Percentiles rank a stretch among this genome's conserved stretches.
phyloP scores from a whole-genome alignment of 2,888 invertebrate species.

The Brenthis ino region DNA sequence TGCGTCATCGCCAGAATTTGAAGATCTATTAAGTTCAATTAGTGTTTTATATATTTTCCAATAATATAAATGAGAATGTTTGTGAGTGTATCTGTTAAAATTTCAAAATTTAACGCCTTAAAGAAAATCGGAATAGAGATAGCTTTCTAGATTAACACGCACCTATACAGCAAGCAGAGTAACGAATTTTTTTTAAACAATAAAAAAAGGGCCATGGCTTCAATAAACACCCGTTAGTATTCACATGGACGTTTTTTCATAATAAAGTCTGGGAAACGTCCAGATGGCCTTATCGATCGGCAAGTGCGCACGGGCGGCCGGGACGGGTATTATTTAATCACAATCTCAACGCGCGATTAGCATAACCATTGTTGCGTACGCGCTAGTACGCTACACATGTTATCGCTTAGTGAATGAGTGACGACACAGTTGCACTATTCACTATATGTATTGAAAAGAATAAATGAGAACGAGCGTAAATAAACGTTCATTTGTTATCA shows the following conservation, averaged over 20 bases:
- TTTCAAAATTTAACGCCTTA: too few relatives aligned
- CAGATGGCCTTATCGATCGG: constrained; percentile 72
- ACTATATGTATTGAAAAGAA: constrained; percentile 25
- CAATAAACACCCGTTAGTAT: constrained; percentile 9
- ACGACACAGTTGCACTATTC: constrained; percentile 24
- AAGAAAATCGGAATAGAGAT: too few relatives aligned
- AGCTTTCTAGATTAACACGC: too few relatives aligned
- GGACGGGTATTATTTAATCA: constrained; percentile 66
- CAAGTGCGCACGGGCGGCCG: constrained; percentile 51
- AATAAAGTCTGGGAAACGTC: constrained; percentile 43
- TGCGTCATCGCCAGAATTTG: background rate
- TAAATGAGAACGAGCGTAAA: constrained; percentile 22
- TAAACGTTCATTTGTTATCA: constrained; percentile 7
- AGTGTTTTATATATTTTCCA: too few relatives aligned
- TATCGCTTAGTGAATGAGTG: constrained; percentile 35
- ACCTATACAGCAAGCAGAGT: too few relatives aligned
- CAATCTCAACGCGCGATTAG: constrained; percentile 71
- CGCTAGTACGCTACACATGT: constrained; percentile 42
- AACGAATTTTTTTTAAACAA: background rate
- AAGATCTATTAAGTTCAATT: background rate
- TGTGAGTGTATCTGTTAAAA: too few relatives aligned
- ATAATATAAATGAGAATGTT: too few relatives aligned
- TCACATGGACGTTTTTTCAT: constrained; percentile 20
- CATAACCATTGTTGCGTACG: constrained; percentile 69
- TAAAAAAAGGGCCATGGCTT: background rate